Base-by-base conservation (phyloP, 2,797 vertebrate species). In the Mormyrops boulengeri region DNA sequence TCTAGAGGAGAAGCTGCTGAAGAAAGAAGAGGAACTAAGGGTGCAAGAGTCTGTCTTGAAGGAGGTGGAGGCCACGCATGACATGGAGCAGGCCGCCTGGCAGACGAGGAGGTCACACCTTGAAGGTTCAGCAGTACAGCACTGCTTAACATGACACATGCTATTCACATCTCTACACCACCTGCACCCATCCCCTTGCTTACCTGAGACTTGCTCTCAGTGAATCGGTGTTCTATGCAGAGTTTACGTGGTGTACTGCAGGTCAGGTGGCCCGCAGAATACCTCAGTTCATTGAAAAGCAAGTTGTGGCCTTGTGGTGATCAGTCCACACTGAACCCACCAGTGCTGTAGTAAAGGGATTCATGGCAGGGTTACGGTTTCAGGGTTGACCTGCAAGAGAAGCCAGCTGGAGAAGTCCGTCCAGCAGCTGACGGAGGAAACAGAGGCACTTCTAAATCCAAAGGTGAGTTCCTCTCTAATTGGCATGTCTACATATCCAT, bases 21-120 rank as follows among this genome's bases (percentile, higher is more conserved):
- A 94, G 89, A 94, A 92, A 91, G 93, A 92, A 90, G 91, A 26
- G 85, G 89, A 93, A 87, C 53, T 93, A 60, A 91, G 92, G 55
- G 92, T 91, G 66, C 88, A 91, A 19, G 92, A 94, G 89, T 87
- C 85, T 14, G 3, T 50, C 3, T 90, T 96, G 91, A 88, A 90
- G 49, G 90, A 93, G 87, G 89, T 89, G 55, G 93, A 95, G 84
- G 91, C 69, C 1, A 90, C 69, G 69, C 93, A 92, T 89, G 88
- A 57, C 0, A 44, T 91, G 19, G 92, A 92, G 80, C 41, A 87
- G 9, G 80, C 53, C 38, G 90, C 84, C 53, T 52, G 92, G 49
- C 85, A 91, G 73, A 85, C 44, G 1, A 88, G 95, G 38, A 73
- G 88, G 47, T 34, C 0, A 0, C 90, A 92, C 19, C 57, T 8